These are phyloP conservation scores for Caenorhabditis imperialis DNA, from an alignment of 2,888 invertebrate genomes.

Conservation along the genomic window DNA sequence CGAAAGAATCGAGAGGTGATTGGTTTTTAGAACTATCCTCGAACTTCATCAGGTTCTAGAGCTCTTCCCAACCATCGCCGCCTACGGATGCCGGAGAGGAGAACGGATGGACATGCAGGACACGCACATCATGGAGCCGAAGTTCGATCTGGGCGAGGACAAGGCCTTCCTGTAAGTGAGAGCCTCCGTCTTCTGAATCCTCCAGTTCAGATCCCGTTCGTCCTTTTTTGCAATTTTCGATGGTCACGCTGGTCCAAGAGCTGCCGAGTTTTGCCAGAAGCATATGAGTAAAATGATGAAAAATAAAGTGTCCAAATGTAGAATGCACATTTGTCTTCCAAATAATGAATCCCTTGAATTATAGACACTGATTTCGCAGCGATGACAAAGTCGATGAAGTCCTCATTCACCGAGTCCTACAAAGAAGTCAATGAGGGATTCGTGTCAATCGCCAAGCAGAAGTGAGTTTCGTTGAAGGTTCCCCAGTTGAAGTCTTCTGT, in stretches of 20 bases:
- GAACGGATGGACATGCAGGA: conserved; percentile 82
- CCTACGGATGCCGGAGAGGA: conserved; percentile 77
- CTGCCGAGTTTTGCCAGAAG: conserved; percentile 79
- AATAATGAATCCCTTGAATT: conserved; percentile 13
- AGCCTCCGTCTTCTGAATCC: no score
- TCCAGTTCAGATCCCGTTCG: conserved; percentile 66
- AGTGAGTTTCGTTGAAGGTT: conserved; percentile 78
- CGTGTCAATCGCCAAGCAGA: conserved; percentile 79
- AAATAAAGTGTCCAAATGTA: conserved; percentile 77
- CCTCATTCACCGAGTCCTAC: conserved; percentile 79
- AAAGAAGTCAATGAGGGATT: conserved; percentile 81
- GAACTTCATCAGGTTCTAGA: conserved; percentile 10
- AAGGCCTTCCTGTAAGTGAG: conserved; percentile 40
- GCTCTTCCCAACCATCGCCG: conserved; percentile 16
- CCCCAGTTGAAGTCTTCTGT: not conserved
- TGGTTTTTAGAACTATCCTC: not conserved
- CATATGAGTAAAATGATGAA: conserved; percentile 77
- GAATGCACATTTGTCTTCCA: no score
- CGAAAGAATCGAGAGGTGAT: not conserved
- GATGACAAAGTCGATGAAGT: conserved; percentile 80
- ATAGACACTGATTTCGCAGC: conserved; percentile 49
- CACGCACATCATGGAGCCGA: conserved; percentile 79
- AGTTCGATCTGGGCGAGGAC: conserved; percentile 67
- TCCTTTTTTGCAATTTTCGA: conserved; percentile 81
- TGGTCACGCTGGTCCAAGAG: conserved; percentile 80